phyloP scores from a whole-genome alignment of 92 coral and sea anemone species.

The Porites rus region DNA sequence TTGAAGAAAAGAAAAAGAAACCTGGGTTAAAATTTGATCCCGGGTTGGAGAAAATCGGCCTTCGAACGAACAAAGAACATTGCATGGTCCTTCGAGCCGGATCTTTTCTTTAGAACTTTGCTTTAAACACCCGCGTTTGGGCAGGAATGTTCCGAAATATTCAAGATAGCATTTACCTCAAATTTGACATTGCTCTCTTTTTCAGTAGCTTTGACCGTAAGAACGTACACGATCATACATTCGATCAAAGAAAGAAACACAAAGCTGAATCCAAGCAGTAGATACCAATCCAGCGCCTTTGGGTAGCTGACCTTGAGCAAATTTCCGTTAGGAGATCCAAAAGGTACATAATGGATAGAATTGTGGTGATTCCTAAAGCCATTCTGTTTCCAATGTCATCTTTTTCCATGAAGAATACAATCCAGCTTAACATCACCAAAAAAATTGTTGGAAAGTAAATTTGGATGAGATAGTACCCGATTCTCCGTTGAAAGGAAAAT shows the following conservation, averaged over 20 bases:
- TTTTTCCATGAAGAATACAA: constrained; percentile 93
- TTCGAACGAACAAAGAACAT: too few species aligned
- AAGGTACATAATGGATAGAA: constrained; percentile 85
- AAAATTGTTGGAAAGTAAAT: constrained; percentile 89
- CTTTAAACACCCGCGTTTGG: too few species aligned
- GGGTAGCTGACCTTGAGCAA: constrained; percentile 84
- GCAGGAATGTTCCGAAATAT: too few species aligned
- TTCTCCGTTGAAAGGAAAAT: constrained; percentile 70
- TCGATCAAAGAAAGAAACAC: constrained; percentile 77
- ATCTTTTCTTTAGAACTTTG: too few species aligned
- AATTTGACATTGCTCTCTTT: constrained; percentile 23
- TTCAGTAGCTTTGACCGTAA: neutral
- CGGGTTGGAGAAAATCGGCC: too few species aligned
- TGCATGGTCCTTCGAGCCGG: too few species aligned
- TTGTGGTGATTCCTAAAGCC: constrained; percentile 92
- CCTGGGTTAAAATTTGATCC: too few species aligned
- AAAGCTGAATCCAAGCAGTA: constrained; percentile 69
- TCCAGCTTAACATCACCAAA: constrained; percentile 89
- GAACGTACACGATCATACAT: constrained; percentile 63
- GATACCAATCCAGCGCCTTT: constrained; percentile 83
- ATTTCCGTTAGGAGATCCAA: constrained; percentile 75
- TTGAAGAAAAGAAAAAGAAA: too few species aligned
- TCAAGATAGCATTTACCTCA: constrained; percentile 20
- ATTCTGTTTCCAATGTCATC: constrained; percentile 89
- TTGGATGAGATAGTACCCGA: constrained; percentile 82